Conservation (phyloP, 2,888 invertebrate species). For the Diarsia brunnea region DNA sequence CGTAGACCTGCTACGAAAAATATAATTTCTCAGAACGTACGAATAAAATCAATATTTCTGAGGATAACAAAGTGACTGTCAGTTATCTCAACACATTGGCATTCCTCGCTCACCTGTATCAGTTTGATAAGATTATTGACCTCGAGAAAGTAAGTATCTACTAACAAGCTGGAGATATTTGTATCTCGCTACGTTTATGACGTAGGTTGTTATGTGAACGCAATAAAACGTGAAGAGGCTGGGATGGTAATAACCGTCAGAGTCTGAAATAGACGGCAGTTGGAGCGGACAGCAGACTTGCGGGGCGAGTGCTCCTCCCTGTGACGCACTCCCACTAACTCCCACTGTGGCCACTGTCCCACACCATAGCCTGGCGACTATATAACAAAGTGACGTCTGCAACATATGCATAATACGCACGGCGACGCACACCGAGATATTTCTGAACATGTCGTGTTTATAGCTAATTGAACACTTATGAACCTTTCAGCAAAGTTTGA, state of each 20-base stretch:
- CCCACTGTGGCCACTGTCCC: conserved; percentile 3
- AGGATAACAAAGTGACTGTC: conserved; percentile 7
- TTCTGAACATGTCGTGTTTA: background rate
- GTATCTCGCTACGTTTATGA: conserved; percentile 37
- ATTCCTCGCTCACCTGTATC: conserved; percentile 38
- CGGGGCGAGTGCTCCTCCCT: conserved; percentile 44
- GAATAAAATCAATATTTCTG: conserved; percentile 14
- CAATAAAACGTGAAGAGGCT: conserved; percentile 51
- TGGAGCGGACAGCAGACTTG: conserved; percentile 37
- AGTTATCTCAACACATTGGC: conserved; percentile 55
- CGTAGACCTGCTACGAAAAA: conserved; percentile 28
- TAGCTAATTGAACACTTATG: background rate
- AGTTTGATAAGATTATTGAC: conserved; percentile 43
- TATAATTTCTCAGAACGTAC: conserved; percentile 7
- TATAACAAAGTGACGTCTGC: conserved; percentile 50
- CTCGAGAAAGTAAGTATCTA: conserved; percentile 31
- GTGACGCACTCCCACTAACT: conserved; percentile 56
- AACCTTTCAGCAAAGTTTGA: background rate
- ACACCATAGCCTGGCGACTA: conserved; percentile 10
- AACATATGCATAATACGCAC: conserved; percentile 14
- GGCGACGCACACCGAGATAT: background rate
- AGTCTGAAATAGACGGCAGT: conserved; percentile 60
- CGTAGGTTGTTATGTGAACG: conserved; percentile 51
- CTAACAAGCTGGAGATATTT: conserved; percentile 30
- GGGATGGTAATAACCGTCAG: conserved; percentile 22